Base-by-base conservation (phyloP, 2,797 vertebrate genomes). In the Helostoma temminkii region DNA sequence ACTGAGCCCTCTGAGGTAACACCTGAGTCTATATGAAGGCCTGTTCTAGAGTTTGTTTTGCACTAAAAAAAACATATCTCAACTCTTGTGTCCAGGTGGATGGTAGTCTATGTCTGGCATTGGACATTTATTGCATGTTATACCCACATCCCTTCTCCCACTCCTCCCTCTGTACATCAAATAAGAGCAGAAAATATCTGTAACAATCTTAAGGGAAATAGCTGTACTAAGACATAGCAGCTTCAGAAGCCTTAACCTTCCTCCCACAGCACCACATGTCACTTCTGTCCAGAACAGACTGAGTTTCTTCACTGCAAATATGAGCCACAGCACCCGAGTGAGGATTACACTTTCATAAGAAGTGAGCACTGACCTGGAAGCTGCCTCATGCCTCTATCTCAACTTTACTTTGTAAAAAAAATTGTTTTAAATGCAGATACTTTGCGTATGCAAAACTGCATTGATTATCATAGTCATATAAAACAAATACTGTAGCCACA, bases 201-300 rank as follows among this genome's bases (percentile, higher is more conserved):
- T 26, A 34, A 36, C 49, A 78, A 65, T 65, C 81, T 73, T 52
- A 14, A 46, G 75, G 84, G 73, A 83, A 75, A 66, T 67, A 58
- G 76, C 47, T 69, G 39, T 26, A 9, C 47, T 36, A 50, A 59
- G 48, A 84, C 78, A 65, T 4, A 59, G 52, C 68, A 56, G 65
- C 65, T 69, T 78, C 69, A 78, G 66, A 61, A 67, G 60, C 56
- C 19, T 55, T 66, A 63, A 74, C 79, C 64, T 60, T 64, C 61
- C 71, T 79, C 82, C 58, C 80, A 73, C 58, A n/a, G 42, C 69
- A 24, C 55, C 76, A 72, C 73, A 55, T 57, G 71, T 80, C 71
- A 72, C 61, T 69, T 66, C 71, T 75, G 34, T 68, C 77, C 72
- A 69, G n/a, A 74, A 41, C 36, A 73, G 62, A 36, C 50, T 1